phyloP scores from a whole-genome alignment of 2,797 vertebrate species.

The Lutjanus campechanus region DNA sequence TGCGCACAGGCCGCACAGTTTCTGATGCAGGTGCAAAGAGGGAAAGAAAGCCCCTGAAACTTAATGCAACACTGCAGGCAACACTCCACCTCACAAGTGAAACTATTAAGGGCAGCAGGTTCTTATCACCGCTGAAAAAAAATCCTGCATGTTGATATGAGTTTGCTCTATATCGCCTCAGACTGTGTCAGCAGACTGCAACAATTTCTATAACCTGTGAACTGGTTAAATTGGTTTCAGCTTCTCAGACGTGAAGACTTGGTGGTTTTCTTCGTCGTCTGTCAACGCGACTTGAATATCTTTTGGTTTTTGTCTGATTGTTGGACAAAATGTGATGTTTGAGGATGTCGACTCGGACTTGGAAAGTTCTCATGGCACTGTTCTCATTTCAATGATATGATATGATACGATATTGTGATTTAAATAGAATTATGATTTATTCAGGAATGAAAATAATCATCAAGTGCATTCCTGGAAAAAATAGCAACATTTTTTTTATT shows the following conservation, averaged over 20 bases:
- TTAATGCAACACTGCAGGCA: conserved; percentile 38
- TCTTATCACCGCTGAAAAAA: background rate
- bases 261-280: background rate
- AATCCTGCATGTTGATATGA: background rate
- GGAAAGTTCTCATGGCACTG: background rate
- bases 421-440: too few relatives aligned
- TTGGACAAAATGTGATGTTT: background rate
- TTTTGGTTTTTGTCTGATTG: background rate
- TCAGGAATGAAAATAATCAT: too few relatives aligned
- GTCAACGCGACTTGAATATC: background rate
- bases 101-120: background rate
- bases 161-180: background rate
- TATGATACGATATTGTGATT: too few relatives aligned
- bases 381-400: too few relatives aligned
- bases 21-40: conserved; percentile 25
- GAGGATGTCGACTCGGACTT: background rate
- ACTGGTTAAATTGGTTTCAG: too few relatives aligned
- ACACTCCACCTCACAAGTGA: conserved; percentile 30
- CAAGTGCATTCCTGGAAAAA: too few relatives aligned
- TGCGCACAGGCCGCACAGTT: background rate
- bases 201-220: background rate
- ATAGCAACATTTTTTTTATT: too few relatives aligned
- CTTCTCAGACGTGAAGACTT: background rate
- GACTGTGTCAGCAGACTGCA: background rate
- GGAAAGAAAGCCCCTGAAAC: conserved; percentile 6